Percentiles rank a stretch among this genome's conserved stretches.
These are phyloP conservation scores for Gallinago jamesoni DNA, from an alignment of 2,113 vertebrate species.

Conservation along the genomic window DNA sequence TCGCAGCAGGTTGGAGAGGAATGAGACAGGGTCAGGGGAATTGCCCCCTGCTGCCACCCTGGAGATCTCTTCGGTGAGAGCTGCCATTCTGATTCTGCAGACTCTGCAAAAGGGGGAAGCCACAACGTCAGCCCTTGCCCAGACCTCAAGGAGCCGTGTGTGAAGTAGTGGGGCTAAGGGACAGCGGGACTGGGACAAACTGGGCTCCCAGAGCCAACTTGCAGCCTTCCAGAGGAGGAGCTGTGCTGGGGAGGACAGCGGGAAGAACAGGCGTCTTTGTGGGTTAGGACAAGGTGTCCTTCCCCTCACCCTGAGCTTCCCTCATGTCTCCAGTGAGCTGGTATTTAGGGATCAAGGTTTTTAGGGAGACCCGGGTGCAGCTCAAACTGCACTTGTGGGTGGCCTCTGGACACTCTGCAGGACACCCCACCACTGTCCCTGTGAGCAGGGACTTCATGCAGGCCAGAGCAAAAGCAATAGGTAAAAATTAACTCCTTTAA, in stretches of 20 bases:
- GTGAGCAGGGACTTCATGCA: not conserved
- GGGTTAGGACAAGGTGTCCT: not conserved
- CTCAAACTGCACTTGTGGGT: not conserved
- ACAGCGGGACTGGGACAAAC: not conserved
- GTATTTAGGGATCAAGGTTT: not conserved
- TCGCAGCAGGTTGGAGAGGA: not conserved
- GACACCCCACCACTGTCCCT: not conserved
- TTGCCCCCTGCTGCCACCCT: not conserved
- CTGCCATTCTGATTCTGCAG: not conserved
- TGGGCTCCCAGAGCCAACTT: not conserved
- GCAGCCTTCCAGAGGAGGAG: not conserved
- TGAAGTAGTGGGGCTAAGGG: not conserved
- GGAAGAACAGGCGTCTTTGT: not conserved
- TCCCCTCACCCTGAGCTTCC: not conserved
- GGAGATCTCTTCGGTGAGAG: not conserved
- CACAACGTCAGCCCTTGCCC: not conserved
- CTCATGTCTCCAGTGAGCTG: not conserved
- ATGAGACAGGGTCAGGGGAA: not conserved
- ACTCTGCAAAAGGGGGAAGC: not conserved
- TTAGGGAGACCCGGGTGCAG: not conserved
- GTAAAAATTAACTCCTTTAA: not conserved
- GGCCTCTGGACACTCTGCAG: not conserved
- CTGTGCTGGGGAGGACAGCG: not conserved
- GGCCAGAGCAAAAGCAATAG: not conserved
- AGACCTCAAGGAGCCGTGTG: not conserved